Percentiles rank a stretch among this genome's conserved stretches.
Conservation (phyloP, 2,113 vertebrate species). For the Brachyistius frenatus region DNA sequence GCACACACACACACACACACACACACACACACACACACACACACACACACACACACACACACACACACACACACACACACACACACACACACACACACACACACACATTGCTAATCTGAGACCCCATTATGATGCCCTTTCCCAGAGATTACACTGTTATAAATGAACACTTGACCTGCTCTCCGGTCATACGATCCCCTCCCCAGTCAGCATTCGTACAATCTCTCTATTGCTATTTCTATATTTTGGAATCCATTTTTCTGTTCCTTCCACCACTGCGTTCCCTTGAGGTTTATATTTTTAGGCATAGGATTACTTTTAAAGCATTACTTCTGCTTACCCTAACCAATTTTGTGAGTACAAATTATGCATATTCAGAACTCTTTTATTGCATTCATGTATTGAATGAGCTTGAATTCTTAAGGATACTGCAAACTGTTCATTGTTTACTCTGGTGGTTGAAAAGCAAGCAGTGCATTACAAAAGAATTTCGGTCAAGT, state of each 20-base stretch:
- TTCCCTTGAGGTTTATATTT: not conserved
- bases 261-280: not conserved
- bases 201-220: not conserved
- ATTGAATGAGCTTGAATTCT: not conserved
- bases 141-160: slow-evolving; percentile 56
- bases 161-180: slow-evolving; percentile 61
- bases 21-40: slow-evolving; percentile 14
- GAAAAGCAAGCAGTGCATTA: not conserved
- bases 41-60: slow-evolving; percentile 25
- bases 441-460: not conserved
- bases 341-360: no score
- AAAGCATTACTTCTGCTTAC: slow-evolving; percentile 2
- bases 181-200: slow-evolving; percentile 35
- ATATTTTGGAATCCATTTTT: slow-evolving; percentile 3
- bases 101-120: slow-evolving; percentile 58
- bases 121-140: slow-evolving; percentile 46
- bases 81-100: slow-evolving; percentile 27
- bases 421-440: not conserved
- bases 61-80: no score
- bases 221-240: not conserved
- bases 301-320: not conserved
- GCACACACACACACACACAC: no score
- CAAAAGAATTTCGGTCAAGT: not conserved
- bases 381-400: not conserved
- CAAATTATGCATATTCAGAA: no score